Evolutionary conservation across 2,113 vertebrate genomes (phyloP).

Genomic region (Leiothrix lutea): DNA sequence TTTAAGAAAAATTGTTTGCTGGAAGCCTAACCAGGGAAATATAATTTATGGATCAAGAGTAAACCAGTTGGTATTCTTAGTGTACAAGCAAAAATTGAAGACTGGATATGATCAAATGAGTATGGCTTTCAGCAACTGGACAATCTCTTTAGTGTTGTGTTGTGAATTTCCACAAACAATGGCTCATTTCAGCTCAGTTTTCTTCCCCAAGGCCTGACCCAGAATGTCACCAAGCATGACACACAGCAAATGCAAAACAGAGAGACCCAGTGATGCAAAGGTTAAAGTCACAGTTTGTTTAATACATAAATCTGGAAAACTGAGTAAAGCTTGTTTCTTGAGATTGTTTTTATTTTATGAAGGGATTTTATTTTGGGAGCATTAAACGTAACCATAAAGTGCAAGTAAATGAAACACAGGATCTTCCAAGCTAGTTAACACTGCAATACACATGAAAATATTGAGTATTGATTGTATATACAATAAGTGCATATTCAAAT

Average conservation of each 20-base stretch:
- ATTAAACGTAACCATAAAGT: background rate
- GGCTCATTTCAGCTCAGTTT: background rate
- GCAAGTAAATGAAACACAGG: background rate
- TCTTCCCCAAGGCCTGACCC: background rate
- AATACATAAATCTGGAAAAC: background rate
- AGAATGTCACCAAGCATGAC: background rate
- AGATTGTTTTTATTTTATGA: background rate
- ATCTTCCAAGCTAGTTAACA: background rate
- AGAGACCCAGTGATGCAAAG: background rate
- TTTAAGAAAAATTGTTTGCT: background rate
- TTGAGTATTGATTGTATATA: background rate
- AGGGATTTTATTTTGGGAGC: background rate
- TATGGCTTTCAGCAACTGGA: background rate
- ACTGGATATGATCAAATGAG: fast-evolving
- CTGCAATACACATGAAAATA: background rate
- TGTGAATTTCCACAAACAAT: background rate
- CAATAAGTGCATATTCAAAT: background rate
- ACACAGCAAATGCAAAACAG: background rate
- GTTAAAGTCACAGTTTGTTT: background rate
- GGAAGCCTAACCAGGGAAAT: background rate
- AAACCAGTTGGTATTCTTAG: background rate
- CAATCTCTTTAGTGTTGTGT: background rate
- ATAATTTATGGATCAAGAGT: background rate
- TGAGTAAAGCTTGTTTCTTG: background rate
- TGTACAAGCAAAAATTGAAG: fast-evolving